Evolutionary conservation across 1,140 invertebrate genomes (phyloP), one percentile per base, ranked within the genome.

Genomic region (Dreissena polymorpha): DNA sequence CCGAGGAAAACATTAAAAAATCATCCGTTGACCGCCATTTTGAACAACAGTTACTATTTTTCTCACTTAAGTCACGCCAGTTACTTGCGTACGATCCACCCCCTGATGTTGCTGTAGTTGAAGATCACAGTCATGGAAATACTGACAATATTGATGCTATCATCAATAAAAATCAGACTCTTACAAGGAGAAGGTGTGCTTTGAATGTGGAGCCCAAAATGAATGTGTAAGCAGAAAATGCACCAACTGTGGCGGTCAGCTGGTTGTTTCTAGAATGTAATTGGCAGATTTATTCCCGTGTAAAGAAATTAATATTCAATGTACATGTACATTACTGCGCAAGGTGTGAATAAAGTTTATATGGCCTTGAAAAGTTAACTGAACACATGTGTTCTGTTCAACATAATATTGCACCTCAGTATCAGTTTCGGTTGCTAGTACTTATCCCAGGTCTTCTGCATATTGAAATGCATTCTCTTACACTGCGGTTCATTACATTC

Each of bases 381-480:
- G 64, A 67, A 14, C 64, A 67, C 49, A 51, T 29, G 55, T 51
- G 12, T 51, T 21, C 18, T 53, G 55, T 72, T 72, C 18, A 51
- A 16, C n/a, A 53, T 72, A 25, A 53, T 72, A 50, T 72, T 72
- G n/a, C 6, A 23, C 69, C 69, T n/a, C 8, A n/a, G 7, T 53
- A 78, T 65, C 64, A 77, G 68, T 84, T 49, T 77, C 55, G 82
- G 8, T 84, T 67, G 74, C 8, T 78, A 23, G 27, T 84, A 27
- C 73, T 67, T 10, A n/a, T 73, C 7, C 82, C 82, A 51, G 74
- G 67, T 14, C 16, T 77, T 27, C 68, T 84, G 18, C 74, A 77
- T 72, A 77, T 84, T 65, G 82, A 84, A n/a, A n/a, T n/a, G n/a
- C n/a, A n/a, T n/a, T n/a, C n/a, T n/a, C n/a, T n/a, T n/a, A n/a